Conservation (phyloP, 2,888 invertebrate genomes). For the Ptilodon capucinus region DNA sequence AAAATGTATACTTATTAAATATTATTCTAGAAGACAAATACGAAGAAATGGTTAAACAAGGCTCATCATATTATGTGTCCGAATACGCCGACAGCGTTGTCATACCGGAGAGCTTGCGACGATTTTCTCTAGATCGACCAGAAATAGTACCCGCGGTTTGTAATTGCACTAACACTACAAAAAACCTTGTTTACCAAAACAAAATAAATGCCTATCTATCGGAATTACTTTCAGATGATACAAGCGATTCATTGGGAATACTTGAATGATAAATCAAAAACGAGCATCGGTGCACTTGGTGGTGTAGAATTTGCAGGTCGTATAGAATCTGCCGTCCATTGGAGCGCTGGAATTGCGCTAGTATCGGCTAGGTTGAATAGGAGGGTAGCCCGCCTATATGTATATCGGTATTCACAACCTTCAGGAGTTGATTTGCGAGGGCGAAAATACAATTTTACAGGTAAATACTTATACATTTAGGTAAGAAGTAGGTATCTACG, state of each 20-base stretch:
- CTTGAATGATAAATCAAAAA: conserved; percentile 52
- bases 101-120: conserved; percentile 81
- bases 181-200: not conserved
- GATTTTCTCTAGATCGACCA: conserved; percentile 51
- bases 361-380: conserved; percentile 79
- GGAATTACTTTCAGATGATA: conserved; percentile 42
- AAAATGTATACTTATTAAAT: not conserved
- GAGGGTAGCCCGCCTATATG: conserved; percentile 75
- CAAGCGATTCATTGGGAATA: conserved; percentile 84
- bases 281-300: conserved; percentile 53
- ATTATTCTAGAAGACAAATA: conserved; percentile 79
- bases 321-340: conserved; percentile 83
- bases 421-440: conserved; percentile 71
- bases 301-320: conserved; percentile 73
- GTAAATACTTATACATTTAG: conserved; percentile 46
- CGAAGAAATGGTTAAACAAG: conserved; percentile 82
- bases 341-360: conserved; percentile 80
- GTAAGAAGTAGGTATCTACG: too few species aligned
- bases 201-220: not conserved
- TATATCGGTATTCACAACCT: conserved; percentile 80
- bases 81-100: conserved; percentile 82
- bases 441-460: conserved; percentile 74
- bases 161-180: not conserved
- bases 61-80: conserved; percentile 70
- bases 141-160: conserved; percentile 52